Evolutionary conservation across 2,113 vertebrate species (phyloP).

Genomic region (Boulengeromyrus knoepffleri): DNA sequence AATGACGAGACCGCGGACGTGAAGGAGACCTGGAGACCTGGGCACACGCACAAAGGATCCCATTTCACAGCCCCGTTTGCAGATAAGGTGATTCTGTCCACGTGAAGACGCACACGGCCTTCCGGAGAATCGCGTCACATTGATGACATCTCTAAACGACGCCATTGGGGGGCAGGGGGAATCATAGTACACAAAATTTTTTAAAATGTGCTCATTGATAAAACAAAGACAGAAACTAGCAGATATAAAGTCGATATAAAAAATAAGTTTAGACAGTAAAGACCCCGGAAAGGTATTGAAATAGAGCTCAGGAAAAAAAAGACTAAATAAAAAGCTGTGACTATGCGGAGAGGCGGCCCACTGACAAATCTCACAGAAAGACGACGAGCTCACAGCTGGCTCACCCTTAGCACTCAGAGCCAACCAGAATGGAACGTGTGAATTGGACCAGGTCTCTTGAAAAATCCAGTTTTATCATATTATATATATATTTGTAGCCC

Average conservation of each 20-base stretch:
- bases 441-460: background rate
- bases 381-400: background rate
- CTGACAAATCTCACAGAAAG: background rate
- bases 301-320: constrained; percentile 36
- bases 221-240: constrained; percentile 55
- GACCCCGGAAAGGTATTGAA: constrained; percentile 54
- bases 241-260: constrained; percentile 53
- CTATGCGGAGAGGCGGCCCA: background rate
- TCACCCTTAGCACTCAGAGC: background rate
- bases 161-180: background rate
- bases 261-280: constrained; percentile 58
- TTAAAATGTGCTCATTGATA: constrained; percentile 42
- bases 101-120: constrained; percentile 58
- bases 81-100: background rate
- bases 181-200: constrained; percentile 25
- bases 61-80: background rate
- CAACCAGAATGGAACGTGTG: background rate
- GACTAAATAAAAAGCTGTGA: constrained; percentile 16
- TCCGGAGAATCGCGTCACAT: constrained; percentile 30
- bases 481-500: background rate
- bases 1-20: background rate
- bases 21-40: background rate
- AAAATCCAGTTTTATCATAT: background rate
- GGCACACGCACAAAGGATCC: background rate
- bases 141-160: background rate